phyloP scores from a whole-genome alignment of 2,797 vertebrate species.

The Chromis chromis region DNA sequence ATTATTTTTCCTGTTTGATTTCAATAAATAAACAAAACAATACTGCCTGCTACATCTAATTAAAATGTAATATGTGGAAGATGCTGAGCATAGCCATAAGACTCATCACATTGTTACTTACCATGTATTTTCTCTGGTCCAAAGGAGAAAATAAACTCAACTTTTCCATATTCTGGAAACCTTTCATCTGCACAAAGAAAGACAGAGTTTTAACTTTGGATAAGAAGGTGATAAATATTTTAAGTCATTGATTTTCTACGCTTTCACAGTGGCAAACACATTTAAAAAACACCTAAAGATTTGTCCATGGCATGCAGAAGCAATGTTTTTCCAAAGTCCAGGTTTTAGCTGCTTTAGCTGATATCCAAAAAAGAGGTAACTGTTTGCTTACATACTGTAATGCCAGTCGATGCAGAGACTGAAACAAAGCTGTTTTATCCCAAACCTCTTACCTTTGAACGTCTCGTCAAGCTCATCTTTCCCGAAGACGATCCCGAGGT shows the following conservation, averaged over 20 bases:
- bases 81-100: not conserved
- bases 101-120: slow-evolving; percentile 69
- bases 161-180: slow-evolving; percentile 97
- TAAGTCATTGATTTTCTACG: not conserved
- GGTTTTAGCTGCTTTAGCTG: too few relatives aligned
- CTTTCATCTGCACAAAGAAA: slow-evolving; percentile 88
- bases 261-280: not conserved
- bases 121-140: slow-evolving; percentile 98
- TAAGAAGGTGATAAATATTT: not conserved
- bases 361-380: too few relatives aligned
- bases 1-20: not conserved
- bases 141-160: slow-evolving; percentile 97
- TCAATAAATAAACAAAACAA: not conserved
- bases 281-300: not conserved
- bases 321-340: not conserved
- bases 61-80: not conserved
- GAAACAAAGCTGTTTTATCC: not conserved
- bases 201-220: not conserved
- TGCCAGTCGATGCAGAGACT: not conserved
- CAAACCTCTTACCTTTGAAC: slow-evolving; percentile 88
- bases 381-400: not conserved
- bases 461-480: slow-evolving; percentile 97
- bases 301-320: not conserved
- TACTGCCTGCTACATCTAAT: not conserved
- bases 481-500: slow-evolving; percentile 92